Conservation (phyloP, 2,113 vertebrate species). For the Irena cyanogastra region DNA sequence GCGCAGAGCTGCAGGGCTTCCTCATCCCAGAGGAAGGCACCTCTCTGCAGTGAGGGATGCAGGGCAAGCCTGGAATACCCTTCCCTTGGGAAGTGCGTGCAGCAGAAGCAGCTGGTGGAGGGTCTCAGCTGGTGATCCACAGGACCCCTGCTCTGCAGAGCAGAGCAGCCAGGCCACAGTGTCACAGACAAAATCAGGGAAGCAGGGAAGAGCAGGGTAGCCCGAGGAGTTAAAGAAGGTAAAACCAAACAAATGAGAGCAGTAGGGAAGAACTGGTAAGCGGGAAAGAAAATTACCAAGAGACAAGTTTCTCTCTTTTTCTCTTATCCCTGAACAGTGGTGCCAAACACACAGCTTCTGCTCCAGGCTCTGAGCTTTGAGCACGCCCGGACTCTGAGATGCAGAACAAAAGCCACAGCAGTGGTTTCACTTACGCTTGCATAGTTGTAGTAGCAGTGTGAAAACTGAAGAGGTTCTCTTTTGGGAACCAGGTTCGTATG, state of each 20-base stretch:
- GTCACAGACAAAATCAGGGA: neutral
- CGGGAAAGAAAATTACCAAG: neutral
- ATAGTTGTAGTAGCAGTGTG: conserved; percentile 96
- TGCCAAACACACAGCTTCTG: neutral
- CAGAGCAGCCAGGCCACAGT: neutral
- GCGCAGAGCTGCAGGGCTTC: fast-evolving
- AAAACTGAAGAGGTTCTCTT: conserved; percentile 96
- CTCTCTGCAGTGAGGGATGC: neutral
- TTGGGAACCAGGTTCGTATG: conserved; percentile 92
- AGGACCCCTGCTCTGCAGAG: neutral
- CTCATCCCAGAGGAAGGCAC: neutral
- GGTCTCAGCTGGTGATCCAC: neutral
- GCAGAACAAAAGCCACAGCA: neutral
- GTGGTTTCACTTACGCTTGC: conserved; percentile 90
- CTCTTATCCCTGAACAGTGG: neutral
- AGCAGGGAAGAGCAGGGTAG: neutral
- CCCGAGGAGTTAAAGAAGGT: neutral
- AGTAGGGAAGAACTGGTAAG: neutral
- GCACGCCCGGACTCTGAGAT: fast-evolving
- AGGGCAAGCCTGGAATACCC: neutral
- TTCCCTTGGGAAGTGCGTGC: neutral
- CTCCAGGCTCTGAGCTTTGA: neutral
- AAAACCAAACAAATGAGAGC: neutral
- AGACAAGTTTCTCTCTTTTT: neutral
- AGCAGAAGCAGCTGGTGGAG: neutral